Evolutionary conservation across 2,113 vertebrate species (phyloP), one percentile per base, ranked within the genome.

Genomic region (Pomatostomus ruficeps): DNA sequence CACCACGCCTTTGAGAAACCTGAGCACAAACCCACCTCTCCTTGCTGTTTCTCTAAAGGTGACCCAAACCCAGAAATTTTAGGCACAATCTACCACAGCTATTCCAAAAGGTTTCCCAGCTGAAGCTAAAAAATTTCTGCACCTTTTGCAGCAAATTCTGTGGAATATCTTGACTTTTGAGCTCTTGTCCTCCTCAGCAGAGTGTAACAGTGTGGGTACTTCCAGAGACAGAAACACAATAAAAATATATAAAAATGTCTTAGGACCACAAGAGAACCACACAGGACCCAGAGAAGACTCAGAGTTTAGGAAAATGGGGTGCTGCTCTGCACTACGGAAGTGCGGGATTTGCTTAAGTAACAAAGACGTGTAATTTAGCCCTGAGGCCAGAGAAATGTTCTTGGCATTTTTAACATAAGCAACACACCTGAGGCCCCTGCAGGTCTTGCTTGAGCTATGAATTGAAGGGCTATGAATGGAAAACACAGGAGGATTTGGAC

Each of bases 321-420:
- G 17, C 4, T 65, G 11, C 14, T 57, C 71, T 46, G 17, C 19
- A n/a, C 21, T 20, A 11, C 0, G 2, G 4, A 19, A 45, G 9
- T 65, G 14, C 8, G 65, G 16, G 19, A 2, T 46, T 8, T 43
- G 10, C 20, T 31, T 29, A 63, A 72, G 14, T 28, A 65, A 23
- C 28, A 36, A 5, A 36, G 36, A 38, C 1, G 6, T 55, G 19
- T 18, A 72, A 76, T 49, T 72, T 35, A 51, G 22, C 42, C 42
- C 81, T 31, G 22, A 88, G 28, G 45, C 6, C 51, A 48, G 9
- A 80, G 38, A 74, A 36, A 61, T 45, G 18, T 33, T 51, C 51
- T 65, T 35, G 18, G 43, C 49, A 26, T 51, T 73, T 66, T 77
- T 73, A 62, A 71, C 78, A 63, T 33, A 65, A 74, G 12, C 6